These are phyloP conservation scores for Batillaria attramentaria DNA, from an alignment of 1,140 invertebrate species.

Conservation along the genomic window DNA sequence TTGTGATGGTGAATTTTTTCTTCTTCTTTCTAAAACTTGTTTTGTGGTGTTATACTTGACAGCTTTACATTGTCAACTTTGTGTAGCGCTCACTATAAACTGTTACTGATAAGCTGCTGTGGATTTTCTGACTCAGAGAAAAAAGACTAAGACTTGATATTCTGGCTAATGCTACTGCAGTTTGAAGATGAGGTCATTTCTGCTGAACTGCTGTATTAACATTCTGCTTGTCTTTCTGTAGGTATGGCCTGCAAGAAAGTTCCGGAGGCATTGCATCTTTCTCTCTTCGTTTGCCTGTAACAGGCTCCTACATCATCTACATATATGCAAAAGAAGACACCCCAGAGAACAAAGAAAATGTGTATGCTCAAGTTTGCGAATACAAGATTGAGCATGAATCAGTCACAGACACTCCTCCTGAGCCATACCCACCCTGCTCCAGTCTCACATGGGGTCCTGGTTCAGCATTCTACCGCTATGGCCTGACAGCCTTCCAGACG, in stretches of 20 bases:
- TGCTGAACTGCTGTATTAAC: no score
- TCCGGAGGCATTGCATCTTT: constrained; percentile 67
- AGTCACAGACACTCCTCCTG: constrained; percentile 41
- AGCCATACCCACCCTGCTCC: constrained; percentile 70
- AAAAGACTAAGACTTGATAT: no score
- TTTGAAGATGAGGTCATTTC: no score
- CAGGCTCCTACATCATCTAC: constrained; percentile 69
- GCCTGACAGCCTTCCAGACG: constrained; percentile 65
- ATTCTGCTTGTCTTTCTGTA: no score
- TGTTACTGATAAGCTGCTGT: no score
- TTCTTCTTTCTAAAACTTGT: no score
- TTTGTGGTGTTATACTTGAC: no score
- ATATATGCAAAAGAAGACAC: constrained; percentile 71
- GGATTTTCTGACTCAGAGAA: no score
- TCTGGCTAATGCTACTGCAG: no score
- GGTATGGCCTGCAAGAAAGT: constrained; percentile 70
- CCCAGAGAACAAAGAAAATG: constrained; percentile 67
- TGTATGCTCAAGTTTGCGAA: constrained; percentile 71
- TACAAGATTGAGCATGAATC: constrained; percentile 69
- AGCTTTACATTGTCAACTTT: no score
- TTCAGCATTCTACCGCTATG: constrained; percentile 65
- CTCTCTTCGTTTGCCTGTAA: constrained; percentile 67
- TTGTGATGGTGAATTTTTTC: no score
- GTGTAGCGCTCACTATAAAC: no score
- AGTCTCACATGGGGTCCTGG: constrained; percentile 70